phyloP scores from a whole-genome alignment of 2,888 invertebrate species.

The Synergus japonicus region DNA sequence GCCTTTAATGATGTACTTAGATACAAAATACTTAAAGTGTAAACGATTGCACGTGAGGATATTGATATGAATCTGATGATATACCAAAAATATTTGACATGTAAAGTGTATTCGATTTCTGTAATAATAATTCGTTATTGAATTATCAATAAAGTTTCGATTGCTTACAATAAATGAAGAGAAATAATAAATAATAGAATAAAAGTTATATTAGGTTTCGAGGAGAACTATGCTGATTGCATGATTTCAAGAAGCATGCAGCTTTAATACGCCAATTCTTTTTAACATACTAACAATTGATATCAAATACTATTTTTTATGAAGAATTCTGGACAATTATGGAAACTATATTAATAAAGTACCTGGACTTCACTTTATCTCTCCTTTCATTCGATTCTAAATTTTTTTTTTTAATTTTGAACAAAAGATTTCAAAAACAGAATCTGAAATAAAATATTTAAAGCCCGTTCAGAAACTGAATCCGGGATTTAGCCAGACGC shows the following conservation, averaged over 20 bases:
- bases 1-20: slow-evolving; percentile 20
- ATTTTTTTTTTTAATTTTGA: too few species aligned
- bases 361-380: too few species aligned
- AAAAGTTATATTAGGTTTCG: neutral
- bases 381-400: too few species aligned
- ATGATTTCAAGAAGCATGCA: slow-evolving; percentile 38
- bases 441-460: too few species aligned
- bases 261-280: slow-evolving; percentile 46
- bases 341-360: too few species aligned
- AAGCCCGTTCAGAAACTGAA: too few species aligned
- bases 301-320: neutral
- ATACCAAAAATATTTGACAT: neutral
- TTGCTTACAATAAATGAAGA: neutral
- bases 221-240: slow-evolving; percentile 12
- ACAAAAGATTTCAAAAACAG: too few species aligned
- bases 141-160: neutral
- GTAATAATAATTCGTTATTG: neutral
- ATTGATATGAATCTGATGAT: neutral
- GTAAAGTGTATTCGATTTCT: slow-evolving; percentile 3
- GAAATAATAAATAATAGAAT: neutral
- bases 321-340: too few species aligned
- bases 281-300: neutral
- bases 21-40: neutral
- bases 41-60: neutral
- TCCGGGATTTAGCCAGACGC: too few species aligned